Percentiles rank a stretch among this genome's conserved stretches.
phyloP scores from a whole-genome alignment of 2,113 vertebrate species.

The Misgurnus mizolepis region DNA sequence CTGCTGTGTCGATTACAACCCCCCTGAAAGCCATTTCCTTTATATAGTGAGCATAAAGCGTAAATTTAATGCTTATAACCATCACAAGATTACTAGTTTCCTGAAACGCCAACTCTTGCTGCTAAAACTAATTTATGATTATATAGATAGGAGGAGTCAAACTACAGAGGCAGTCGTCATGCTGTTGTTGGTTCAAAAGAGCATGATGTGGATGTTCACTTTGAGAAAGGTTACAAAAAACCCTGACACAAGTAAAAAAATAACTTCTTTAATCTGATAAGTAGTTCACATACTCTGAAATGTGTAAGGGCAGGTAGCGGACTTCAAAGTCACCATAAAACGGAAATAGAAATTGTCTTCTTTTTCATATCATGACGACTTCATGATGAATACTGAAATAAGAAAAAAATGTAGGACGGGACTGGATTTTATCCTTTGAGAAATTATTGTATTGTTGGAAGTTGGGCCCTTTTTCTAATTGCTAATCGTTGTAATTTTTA shows the following conservation, averaged over 20 bases:
- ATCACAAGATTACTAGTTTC: constrained; percentile 10
- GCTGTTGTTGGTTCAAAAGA: background rate
- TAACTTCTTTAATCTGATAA: background rate
- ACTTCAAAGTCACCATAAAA: too few species aligned
- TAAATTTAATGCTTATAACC: constrained; percentile 43
- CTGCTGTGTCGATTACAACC: background rate
- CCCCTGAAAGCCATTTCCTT: constrained; percentile 35
- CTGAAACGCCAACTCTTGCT: constrained; percentile 41
- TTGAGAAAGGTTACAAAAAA: too few species aligned
- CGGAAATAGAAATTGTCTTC: too few species aligned
- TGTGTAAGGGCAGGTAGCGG: too few species aligned
- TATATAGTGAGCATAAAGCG: constrained; percentile 8
- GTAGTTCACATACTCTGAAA: background rate
- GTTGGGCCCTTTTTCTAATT: too few species aligned
- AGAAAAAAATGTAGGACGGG: too few species aligned
- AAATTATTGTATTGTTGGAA: too few species aligned
- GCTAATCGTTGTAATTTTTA: too few species aligned
- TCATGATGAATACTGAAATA: too few species aligned
- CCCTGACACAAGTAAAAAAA: too few species aligned
- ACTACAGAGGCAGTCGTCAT: background rate
- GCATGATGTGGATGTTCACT: background rate
- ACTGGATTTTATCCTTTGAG: too few species aligned
- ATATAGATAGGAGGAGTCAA: background rate
- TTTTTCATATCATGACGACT: too few species aligned
- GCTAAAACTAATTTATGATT: constrained; percentile 52